Evolutionary conservation across 2,797 vertebrate genomes (phyloP), one percentile per base, ranked within the genome.

Genomic region (Alfaro cultratus): DNA sequence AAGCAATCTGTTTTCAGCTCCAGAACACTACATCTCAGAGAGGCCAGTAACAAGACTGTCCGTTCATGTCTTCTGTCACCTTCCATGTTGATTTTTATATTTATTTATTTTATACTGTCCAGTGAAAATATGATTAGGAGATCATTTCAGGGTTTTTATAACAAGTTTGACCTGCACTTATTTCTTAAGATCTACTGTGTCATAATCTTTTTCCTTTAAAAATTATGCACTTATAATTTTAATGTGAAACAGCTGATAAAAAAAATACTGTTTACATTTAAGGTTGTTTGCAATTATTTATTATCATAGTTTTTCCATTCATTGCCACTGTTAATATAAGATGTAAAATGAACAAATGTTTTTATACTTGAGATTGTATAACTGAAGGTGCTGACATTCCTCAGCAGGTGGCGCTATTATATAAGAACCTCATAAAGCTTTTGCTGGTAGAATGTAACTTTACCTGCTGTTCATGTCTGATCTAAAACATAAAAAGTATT

Each of bases 331-430:
- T 94, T 94, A 94, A 95, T 94, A 94, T 91, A 81, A 91, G 91
- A 57, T 83, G 88, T 94, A 93, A 91, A 94, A 93, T 90, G 90
- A 93, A 94, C 91, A 94, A 87, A 89, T 93, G 94, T 95, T 91
- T 92, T 51, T 90, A 87, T 91, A 92, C 81, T 89, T 93, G 90
- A 94, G 92, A 95, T 94, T 95, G 93, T 95, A 93, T 94, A 89
- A 92, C 92, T 92, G 92, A 90, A 92, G 95, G 95, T 95, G 95
- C 95, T 96, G 93, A 95, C 89, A 86, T 94, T 94, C 93, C 85
- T 91, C 84, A 90, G 85, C 92, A 91, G 89, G 88, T 87, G 90
- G 88, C 89, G 76, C 86, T 91, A 84, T 76, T 90, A 88, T 92
- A 84, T 90, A 89, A 86, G 82, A 93, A 93, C 85, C 86, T 91